Conservation (phyloP, 2,113 vertebrate genomes). For the Mixornis gularis region DNA sequence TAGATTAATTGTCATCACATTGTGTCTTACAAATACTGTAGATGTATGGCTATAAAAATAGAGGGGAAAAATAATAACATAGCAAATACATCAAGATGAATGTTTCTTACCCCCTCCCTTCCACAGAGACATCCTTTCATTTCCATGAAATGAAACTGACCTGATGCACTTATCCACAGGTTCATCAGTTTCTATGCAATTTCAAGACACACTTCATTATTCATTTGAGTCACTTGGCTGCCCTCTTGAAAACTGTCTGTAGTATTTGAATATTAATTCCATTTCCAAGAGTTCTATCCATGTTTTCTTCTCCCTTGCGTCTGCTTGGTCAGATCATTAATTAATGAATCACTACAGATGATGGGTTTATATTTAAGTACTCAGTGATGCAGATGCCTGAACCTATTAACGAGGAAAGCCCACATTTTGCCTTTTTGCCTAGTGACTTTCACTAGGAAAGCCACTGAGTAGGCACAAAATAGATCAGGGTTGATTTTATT, state of each 20-base stretch:
- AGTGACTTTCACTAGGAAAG: slow-evolving; percentile 15
- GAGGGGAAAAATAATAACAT: neutral
- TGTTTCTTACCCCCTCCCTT: neutral
- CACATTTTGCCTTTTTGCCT: neutral
- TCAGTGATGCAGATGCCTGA: neutral
- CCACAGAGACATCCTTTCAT: neutral
- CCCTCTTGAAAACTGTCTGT: slow-evolving; percentile 47
- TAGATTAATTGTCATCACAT: neutral
- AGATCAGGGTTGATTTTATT: slow-evolving; percentile 44
- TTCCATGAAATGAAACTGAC: neutral
- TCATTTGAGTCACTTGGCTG: slow-evolving; percentile 55
- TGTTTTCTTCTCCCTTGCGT: slow-evolving; percentile 20
- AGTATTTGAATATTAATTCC: slow-evolving; percentile 52
- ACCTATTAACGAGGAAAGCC: slow-evolving; percentile 24
- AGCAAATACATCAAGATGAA: neutral
- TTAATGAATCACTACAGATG: slow-evolving; percentile 49
- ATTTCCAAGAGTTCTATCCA: slow-evolving; percentile 46
- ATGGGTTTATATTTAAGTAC: slow-evolving; percentile 43
- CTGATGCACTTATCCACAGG: neutral
- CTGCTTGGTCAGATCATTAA: slow-evolving; percentile 6
- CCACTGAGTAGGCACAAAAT: slow-evolving; percentile 24
- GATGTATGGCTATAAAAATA: neutral
- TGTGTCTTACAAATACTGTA: neutral
- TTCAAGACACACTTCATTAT: slow-evolving; percentile 48
- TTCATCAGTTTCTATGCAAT: neutral